phyloP scores from a whole-genome alignment of 2,113 vertebrate genomes.

The Xiphorhynchus elegans region DNA sequence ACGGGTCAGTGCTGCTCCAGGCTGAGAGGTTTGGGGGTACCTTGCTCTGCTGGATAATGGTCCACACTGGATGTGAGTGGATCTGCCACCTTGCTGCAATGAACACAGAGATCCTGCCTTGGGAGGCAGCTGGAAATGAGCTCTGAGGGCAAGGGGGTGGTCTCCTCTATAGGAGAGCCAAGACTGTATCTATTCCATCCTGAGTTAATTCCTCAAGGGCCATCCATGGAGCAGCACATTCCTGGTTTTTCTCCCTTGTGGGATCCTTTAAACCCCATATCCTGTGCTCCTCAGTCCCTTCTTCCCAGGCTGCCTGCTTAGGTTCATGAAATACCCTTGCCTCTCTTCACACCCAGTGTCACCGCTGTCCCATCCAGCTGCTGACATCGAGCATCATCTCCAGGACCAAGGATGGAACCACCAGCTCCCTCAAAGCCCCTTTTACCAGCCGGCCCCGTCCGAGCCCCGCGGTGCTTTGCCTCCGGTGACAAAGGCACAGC shows the following conservation, averaged over 20 bases:
- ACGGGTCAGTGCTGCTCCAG: background rate
- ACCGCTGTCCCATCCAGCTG: background rate
- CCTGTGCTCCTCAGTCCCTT: background rate
- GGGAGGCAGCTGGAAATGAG: background rate
- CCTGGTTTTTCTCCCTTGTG: accelerated
- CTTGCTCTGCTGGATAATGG: accelerated
- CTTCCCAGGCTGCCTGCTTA: background rate
- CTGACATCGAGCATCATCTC: background rate
- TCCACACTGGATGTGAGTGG: background rate
- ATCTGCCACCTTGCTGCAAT: accelerated
- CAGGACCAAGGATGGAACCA: background rate
- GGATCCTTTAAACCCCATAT: background rate
- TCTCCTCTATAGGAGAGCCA: background rate
- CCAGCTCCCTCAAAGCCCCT: background rate
- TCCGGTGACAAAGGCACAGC: background rate
- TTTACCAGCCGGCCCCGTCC: background rate
- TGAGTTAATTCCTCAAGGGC: background rate
- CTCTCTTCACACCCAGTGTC: accelerated
- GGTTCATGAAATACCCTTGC: background rate
- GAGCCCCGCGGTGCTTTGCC: background rate
- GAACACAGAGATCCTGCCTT: too few species aligned
- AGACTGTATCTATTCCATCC: background rate
- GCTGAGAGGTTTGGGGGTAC: background rate
- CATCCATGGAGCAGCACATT: accelerated
- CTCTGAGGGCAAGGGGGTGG: accelerated